Evolutionary conservation across 2,888 invertebrate species (phyloP), one percentile per base, ranked within the genome.

Genomic region (Encarsia formosa): DNA sequence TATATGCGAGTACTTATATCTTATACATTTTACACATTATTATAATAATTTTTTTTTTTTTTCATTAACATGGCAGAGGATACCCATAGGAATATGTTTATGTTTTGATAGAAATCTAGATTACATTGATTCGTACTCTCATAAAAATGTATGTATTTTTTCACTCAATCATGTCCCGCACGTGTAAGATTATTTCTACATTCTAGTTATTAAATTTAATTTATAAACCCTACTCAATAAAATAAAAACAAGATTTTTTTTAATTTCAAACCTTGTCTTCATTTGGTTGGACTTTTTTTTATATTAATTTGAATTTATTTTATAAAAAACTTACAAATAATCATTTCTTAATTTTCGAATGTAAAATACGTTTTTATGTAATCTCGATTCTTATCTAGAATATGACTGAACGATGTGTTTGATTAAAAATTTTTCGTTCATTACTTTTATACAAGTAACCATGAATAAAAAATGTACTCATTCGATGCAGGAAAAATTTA

Each of bases 31-130:
- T 68, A 65, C 61, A 62, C 64, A 64, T 35, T 37, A 39, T 45
- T 46, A 19, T n/a, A n/a, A n/a, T n/a, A n/a, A n/a, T n/a, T n/a
- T n/a, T n/a, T n/a, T n/a, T n/a, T n/a, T n/a, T 59, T 63, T 57
- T 48, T 61, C 60, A 61, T 65, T 62, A 65, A 68, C 63, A 63
- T 63, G 59, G 63, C 65, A 65, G 63, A 68, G 63, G 63, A 57
- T 61, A 52, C n/a, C 56, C 52, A 61, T 62, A 65, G 60, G 67
- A 67, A 65, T 64, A 64, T 61, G 65, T n/a, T 44, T 48, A 32
- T 15, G 24, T 11, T 45, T 44, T 43, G 57, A 65, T 66, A 62
- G 49, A 64, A 65, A 62, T 66, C 61, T 63, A 61, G 57, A 63
- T 60, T 57, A 63, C 53, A 54, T 44, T 52, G 42, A 47, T 43